phyloP scores from a whole-genome alignment of 1,140 invertebrate species.

The Eupeodes corollae region DNA sequence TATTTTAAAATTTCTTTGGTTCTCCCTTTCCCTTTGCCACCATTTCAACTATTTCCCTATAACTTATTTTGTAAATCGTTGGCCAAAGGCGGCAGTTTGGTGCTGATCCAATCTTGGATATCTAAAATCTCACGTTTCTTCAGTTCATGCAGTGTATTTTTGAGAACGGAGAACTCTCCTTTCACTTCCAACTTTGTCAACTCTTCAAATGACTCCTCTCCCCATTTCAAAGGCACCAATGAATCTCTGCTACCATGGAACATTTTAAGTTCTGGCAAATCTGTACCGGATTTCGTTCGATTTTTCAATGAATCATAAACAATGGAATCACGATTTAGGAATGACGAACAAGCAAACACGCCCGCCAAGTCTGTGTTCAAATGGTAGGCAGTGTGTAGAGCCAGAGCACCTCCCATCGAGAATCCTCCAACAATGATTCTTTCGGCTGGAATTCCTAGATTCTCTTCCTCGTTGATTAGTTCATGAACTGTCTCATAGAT shows the following conservation, averaged over 20 bases:
- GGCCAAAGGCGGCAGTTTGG: slow-evolving; percentile 32
- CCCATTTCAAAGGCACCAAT: slow-evolving; percentile 45
- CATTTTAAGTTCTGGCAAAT: slow-evolving; percentile 37
- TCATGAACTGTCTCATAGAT: slow-evolving; percentile 45
- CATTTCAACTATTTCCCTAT: slow-evolving; percentile 5
- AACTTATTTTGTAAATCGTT: slow-evolving; percentile 22
- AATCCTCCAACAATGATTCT: slow-evolving; percentile 62
- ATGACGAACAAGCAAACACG: slow-evolving; percentile 58
- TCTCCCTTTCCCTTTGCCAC: no score
- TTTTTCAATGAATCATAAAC: slow-evolving; percentile 45
- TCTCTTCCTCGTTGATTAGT: slow-evolving; percentile 51
- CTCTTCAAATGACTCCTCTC: slow-evolving; percentile 38
- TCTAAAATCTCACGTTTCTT: slow-evolving; percentile 39
- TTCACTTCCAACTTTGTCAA: slow-evolving; percentile 40
- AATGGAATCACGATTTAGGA: slow-evolving; percentile 53
- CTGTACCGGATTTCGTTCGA: not conserved
- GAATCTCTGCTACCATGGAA: slow-evolving; percentile 43
- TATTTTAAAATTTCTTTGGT: no score
- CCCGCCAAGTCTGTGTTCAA: slow-evolving; percentile 50
- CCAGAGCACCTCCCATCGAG: slow-evolving; percentile 63
- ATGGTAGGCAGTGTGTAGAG: slow-evolving; percentile 53
- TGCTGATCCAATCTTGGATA: slow-evolving; percentile 42
- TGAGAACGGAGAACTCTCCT: slow-evolving; percentile 40
- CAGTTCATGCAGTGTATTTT: slow-evolving; percentile 45
- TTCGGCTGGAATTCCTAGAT: slow-evolving; percentile 47